Evolutionary conservation across 2,113 vertebrate species (phyloP).

Genomic region (Pygoscelis adeliae): DNA sequence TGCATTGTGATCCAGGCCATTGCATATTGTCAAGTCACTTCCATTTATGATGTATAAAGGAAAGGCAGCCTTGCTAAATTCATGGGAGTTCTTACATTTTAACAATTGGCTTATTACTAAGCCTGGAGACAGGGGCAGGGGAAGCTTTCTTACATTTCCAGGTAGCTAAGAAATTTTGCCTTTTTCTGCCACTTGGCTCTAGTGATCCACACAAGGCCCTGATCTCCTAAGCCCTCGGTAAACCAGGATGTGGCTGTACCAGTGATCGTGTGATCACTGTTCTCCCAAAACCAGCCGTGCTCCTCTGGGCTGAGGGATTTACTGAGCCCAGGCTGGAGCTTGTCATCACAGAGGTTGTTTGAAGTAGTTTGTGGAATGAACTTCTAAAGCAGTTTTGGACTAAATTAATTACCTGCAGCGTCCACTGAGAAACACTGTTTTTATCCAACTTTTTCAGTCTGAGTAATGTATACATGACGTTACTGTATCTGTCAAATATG

Average conservation of each 20-base stretch:
- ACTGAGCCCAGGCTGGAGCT: background rate
- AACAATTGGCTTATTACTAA: background rate
- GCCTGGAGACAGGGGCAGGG: background rate
- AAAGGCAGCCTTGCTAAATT: background rate
- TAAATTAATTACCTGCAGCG: background rate
- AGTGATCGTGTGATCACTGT: fast-evolving
- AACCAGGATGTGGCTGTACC: background rate
- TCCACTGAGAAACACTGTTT: background rate
- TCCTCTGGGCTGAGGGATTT: background rate
- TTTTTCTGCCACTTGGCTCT: background rate
- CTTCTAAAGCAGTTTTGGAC: background rate
- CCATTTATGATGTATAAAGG: background rate
- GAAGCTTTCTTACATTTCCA: background rate
- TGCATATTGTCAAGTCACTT: background rate
- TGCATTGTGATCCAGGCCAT: background rate
- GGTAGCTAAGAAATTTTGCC: background rate
- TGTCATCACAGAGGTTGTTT: background rate
- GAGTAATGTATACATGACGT: background rate
- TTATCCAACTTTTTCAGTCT: background rate
- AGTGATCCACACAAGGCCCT: background rate
- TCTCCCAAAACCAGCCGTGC: background rate
- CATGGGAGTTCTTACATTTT: background rate
- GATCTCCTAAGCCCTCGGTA: background rate
- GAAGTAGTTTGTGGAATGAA: background rate
- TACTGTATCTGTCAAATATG: background rate